These are phyloP conservation scores for Spisula subtruncata DNA, from an alignment of 2,888 invertebrate genomes.

Conservation along the genomic window DNA sequence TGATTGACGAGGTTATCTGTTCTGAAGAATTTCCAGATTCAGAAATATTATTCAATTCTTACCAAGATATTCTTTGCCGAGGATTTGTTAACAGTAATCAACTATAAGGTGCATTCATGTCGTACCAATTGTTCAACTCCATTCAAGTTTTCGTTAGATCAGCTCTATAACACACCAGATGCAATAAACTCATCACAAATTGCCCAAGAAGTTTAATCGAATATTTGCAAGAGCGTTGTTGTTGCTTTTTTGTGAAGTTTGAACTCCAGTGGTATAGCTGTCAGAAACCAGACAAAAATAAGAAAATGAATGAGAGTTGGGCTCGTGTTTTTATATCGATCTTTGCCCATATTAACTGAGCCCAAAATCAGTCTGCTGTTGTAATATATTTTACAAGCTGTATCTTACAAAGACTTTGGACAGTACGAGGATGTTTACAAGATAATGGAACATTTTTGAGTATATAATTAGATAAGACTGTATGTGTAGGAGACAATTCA, in stretches of 20 bases:
- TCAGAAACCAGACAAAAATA: background rate
- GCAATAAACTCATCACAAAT: background rate
- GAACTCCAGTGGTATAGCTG: background rate
- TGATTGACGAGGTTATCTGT: no score
- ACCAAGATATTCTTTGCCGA: no score
- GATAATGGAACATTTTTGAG: background rate
- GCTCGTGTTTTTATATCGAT: background rate
- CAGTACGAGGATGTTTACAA: background rate
- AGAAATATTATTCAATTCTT: no score
- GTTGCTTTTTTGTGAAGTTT: background rate
- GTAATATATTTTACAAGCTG: no score
- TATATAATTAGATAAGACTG: background rate
- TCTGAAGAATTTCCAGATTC: no score
- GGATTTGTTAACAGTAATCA: background rate
- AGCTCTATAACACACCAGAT: background rate
- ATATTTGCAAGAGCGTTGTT: background rate
- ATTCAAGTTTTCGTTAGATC: background rate
- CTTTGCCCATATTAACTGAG: background rate
- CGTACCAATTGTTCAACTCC: background rate
- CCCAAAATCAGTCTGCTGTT: background rate
- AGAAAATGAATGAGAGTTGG: background rate
- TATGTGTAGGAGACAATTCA: background rate
- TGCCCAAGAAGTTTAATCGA: background rate
- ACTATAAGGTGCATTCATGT: background rate
- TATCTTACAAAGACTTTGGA: no score